Evolutionary conservation across 1,140 invertebrate species (phyloP).

Genomic region (Aphaenogaster floridana): DNA sequence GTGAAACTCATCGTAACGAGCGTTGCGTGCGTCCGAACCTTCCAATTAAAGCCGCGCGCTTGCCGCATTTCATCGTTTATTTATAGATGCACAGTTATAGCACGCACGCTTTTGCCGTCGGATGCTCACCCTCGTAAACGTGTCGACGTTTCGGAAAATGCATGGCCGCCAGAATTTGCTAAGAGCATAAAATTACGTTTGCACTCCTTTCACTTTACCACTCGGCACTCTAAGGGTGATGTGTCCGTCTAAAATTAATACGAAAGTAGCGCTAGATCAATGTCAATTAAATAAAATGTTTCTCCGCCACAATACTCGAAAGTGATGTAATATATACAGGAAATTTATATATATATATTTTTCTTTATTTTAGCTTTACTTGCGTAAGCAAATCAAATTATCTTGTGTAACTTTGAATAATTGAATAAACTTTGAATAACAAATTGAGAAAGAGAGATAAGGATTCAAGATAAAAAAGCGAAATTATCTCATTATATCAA

Average conservation of each 20-base stretch:
- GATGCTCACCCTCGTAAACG: slow-evolving; percentile 77
- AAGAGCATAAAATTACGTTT: slow-evolving; percentile 75
- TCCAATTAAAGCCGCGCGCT: slow-evolving; percentile 81
- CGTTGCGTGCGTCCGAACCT: slow-evolving; percentile 77
- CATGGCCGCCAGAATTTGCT: slow-evolving; percentile 75
- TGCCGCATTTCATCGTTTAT: slow-evolving; percentile 80
- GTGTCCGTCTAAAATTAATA: slow-evolving; percentile 75
- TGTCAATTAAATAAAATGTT: slow-evolving; percentile 67
- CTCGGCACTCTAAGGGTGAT: slow-evolving; percentile 55
- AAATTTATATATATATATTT: neutral
- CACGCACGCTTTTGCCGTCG: slow-evolving; percentile 75
- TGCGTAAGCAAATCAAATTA: neutral
- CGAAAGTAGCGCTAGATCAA: slow-evolving; percentile 61
- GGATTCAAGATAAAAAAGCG: neutral
- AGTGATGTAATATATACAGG: neutral
- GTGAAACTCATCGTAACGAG: slow-evolving; percentile 78
- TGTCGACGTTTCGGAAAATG: slow-evolving; percentile 78
- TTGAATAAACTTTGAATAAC: too few relatives aligned
- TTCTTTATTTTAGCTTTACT: neutral
- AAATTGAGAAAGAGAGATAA: neutral
- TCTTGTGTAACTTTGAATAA: neutral
- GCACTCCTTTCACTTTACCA: slow-evolving; percentile 62
- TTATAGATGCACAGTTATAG: slow-evolving; percentile 74
- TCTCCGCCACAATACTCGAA: neutral
- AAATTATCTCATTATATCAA: neutral